Conservation (phyloP, 2,113 vertebrate species). For the Nibea albiflora region DNA sequence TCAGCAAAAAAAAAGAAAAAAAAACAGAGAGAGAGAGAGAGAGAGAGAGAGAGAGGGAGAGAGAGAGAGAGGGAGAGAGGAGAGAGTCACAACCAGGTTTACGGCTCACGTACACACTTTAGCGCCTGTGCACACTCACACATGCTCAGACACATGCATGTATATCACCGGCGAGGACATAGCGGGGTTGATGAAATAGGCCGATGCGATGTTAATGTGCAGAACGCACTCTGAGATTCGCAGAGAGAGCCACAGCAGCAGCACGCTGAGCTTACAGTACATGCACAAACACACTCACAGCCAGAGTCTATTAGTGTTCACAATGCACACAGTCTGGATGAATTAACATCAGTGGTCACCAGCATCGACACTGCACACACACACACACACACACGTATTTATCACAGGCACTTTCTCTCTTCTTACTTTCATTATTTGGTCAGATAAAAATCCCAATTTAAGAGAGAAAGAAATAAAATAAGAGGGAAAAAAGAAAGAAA, state of each 20-base stretch:
- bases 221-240: conserved; percentile 48
- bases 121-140: conserved; percentile 13
- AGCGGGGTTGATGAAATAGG: conserved; percentile 42
- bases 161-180: conserved; percentile 22
- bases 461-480: not conserved
- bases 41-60: no score
- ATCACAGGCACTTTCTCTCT: conserved; percentile 35
- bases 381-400: conserved; percentile 43
- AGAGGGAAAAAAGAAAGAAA: not conserved
- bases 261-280: conserved; percentile 48
- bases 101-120: conserved; percentile 23
- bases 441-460: not conserved
- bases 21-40: conserved; percentile 9
- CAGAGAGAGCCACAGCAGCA: conserved; percentile 30
- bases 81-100: conserved; percentile 66
- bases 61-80: conserved; percentile 42
- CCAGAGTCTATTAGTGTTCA: conserved; percentile 74
- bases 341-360: conserved; percentile 71
- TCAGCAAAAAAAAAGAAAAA: conserved; percentile 70
- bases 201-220: conserved; percentile 32
- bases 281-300: conserved; percentile 57
- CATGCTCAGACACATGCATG: conserved; percentile 5
- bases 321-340: conserved; percentile 62
- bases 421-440: conserved; percentile 15
- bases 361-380: conserved; percentile 44